Conservation (phyloP, 2,888 invertebrate genomes). For the Abrostola triplasia region DNA sequence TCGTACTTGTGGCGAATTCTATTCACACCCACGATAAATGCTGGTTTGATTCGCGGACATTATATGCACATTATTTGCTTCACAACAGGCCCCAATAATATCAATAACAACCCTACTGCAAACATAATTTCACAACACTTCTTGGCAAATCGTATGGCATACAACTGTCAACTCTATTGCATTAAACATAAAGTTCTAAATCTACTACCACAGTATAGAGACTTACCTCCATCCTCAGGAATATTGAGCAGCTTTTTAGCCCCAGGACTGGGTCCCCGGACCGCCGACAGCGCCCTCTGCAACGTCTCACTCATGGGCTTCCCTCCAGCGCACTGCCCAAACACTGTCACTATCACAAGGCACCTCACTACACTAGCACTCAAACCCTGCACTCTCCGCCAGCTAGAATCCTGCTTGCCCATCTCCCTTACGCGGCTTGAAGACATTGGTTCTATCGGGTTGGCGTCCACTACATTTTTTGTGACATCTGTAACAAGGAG, state of each 20-base stretch:
- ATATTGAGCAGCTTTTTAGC: slow-evolving; percentile 87
- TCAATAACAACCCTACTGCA: no score
- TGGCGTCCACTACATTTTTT: slow-evolving; percentile 61
- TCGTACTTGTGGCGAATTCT: no score
- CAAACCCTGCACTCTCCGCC: slow-evolving; percentile 67
- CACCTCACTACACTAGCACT: slow-evolving; percentile 70
- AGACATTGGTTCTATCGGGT: slow-evolving; percentile 52
- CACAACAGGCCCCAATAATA: no score
- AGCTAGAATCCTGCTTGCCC: slow-evolving; percentile 75
- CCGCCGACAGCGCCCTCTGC: slow-evolving; percentile 86
- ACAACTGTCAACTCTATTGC: no score
- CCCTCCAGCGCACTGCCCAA: slow-evolving; percentile 68
- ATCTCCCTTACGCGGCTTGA: slow-evolving; percentile 48
- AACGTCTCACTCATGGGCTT: slow-evolving; percentile 87
- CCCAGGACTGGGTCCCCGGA: slow-evolving; percentile 85
- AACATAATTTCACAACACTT: no score
- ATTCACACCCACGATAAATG: no score
- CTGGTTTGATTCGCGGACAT: no score
- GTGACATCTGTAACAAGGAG: slow-evolving; percentile 66
- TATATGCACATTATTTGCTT: no score
- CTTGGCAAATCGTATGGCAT: no score
- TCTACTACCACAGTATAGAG: no score
- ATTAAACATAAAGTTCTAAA: not conserved
- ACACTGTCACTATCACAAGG: slow-evolving; percentile 71
- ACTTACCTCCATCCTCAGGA: slow-evolving; percentile 87